Evolutionary conservation across 2,113 vertebrate species (phyloP).

Genomic region (Calidris pugnax): DNA sequence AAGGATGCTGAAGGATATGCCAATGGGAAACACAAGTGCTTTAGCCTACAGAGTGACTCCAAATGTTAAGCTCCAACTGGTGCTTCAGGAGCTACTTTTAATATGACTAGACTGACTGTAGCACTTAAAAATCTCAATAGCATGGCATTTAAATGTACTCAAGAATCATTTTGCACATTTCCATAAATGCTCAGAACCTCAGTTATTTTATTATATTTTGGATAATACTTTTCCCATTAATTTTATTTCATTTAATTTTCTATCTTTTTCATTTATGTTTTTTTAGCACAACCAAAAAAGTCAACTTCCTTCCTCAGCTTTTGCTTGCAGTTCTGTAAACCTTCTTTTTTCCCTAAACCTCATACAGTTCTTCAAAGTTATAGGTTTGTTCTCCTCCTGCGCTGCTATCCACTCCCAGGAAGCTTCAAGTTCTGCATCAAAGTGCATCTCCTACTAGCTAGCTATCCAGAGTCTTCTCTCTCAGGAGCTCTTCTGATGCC

Average conservation of each 20-base stretch:
- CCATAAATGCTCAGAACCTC: background rate
- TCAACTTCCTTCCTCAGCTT: background rate
- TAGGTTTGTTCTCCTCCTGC: background rate
- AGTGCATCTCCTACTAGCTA: background rate
- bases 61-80: background rate
- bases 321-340: background rate
- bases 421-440: background rate
- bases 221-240: background rate
- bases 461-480: background rate
- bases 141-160: background rate
- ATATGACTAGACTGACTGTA: background rate
- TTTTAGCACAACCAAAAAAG: background rate
- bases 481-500: background rate
- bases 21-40: background rate
- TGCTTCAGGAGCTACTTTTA: conserved; percentile 9
- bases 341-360: background rate
- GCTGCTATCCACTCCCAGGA: too few species aligned
- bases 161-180: background rate
- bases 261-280: background rate
- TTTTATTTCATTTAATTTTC: background rate
- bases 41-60: background rate
- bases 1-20: background rate
- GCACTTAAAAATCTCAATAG: background rate
- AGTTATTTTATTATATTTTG: background rate
- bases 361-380: background rate